A percentile compares a stretch with the other conserved stretches of the same genome.
Evolutionary conservation across 2,113 vertebrate genomes (phyloP).

Genomic region (Trematocara macrostoma): DNA sequence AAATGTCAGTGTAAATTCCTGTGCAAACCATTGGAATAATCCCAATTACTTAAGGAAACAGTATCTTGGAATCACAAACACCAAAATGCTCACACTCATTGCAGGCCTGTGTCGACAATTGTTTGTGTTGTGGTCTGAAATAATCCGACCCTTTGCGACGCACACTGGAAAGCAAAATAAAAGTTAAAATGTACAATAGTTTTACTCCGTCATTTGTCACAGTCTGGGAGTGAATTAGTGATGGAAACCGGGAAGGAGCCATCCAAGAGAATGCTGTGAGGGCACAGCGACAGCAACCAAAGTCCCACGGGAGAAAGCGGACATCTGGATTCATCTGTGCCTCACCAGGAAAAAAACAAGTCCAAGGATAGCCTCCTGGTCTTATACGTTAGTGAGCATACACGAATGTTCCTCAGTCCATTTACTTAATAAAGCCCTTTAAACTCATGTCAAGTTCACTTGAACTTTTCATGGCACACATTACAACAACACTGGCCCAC

Average conservation of each 20-base stretch:
- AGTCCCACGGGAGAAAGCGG: background rate
- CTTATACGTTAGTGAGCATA: background rate
- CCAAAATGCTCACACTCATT: background rate
- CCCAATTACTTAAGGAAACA: background rate
- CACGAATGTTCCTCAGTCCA: background rate
- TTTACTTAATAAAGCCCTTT: background rate
- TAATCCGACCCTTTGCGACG: accelerated
- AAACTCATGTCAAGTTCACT: background rate
- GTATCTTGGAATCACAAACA: background rate
- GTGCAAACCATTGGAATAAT: background rate
- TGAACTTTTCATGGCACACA: background rate
- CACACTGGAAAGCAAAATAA: background rate
- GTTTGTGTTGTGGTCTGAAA: background rate
- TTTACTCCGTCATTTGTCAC: background rate
- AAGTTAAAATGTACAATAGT: background rate
- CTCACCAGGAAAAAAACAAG: background rate
- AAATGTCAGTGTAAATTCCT: background rate
- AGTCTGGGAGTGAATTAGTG: background rate
- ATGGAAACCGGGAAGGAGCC: background rate
- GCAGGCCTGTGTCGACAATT: background rate
- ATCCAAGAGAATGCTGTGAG: background rate
- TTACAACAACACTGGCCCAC: background rate
- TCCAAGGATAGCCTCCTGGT: background rate
- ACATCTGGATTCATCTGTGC: background rate
- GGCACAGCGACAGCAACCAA: background rate